Evolutionary conservation across 2,888 invertebrate genomes (phyloP).

Genomic region (Scaptomyza parva): DNA sequence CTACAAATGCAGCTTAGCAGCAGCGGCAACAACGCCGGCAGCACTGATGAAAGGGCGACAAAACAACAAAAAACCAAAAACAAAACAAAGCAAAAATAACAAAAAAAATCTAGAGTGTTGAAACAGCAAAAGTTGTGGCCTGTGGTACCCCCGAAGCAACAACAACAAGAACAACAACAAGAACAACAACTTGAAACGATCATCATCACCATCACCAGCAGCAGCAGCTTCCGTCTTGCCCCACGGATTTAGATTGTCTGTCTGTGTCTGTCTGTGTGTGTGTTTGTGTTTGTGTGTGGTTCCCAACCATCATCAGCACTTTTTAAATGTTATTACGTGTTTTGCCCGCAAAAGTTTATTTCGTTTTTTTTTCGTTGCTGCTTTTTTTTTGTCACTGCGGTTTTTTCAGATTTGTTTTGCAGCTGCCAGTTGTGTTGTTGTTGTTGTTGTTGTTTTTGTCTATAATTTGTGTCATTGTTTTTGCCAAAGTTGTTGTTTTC

Average conservation of each 20-base stretch:
- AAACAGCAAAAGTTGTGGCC: constrained; percentile 63
- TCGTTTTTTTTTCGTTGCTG: constrained; percentile 8
- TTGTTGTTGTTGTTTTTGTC: constrained; percentile 13
- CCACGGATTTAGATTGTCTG: constrained; percentile 7
- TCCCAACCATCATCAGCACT: constrained; percentile 62
- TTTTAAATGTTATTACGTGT: constrained; percentile 73
- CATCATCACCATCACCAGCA: constrained; percentile 37
- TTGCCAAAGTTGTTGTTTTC: constrained; percentile 28
- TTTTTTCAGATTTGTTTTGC: constrained; percentile 37
- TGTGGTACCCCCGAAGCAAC: constrained; percentile 23
- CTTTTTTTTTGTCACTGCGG: constrained; percentile 25
- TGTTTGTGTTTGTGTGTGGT: constrained; percentile 25
- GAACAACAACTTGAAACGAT: constrained; percentile 45
- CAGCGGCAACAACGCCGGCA: constrained; percentile 8
- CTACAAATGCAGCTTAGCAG: constrained; percentile 7
- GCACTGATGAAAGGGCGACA: constrained; percentile 26
- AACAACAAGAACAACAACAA: no score
- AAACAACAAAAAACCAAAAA: constrained; percentile 22
- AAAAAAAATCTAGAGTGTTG: constrained; percentile 64
- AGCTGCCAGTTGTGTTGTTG: constrained; percentile 20
- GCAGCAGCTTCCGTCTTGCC: constrained; percentile 8
- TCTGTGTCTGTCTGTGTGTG: neutral
- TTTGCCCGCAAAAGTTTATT: constrained; percentile 65
- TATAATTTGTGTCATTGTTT: constrained; percentile 49
- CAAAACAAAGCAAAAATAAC: neutral